These are phyloP conservation scores for Entomyzon cyanotis DNA, from an alignment of 2,113 vertebrate genomes.

Conservation along the genomic window DNA sequence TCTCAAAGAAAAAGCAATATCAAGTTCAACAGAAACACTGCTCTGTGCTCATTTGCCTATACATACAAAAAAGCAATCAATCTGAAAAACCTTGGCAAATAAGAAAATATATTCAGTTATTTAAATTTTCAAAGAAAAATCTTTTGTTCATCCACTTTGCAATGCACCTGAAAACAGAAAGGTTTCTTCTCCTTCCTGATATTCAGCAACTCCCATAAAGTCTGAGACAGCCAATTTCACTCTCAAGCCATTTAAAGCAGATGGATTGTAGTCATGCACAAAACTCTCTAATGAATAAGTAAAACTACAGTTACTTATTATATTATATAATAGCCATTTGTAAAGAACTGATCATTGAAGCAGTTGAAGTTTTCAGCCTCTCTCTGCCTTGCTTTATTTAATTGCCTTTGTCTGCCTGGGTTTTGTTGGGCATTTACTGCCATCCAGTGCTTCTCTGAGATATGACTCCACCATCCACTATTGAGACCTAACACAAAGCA, in stretches of 20 bases:
- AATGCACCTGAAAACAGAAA: slow-evolving; percentile 60
- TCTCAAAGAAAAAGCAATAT: slow-evolving; percentile 4
- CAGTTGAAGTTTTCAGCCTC: slow-evolving; percentile 37
- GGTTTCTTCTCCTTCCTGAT: slow-evolving; percentile 41
- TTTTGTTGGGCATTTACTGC: slow-evolving; percentile 56
- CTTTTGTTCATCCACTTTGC: slow-evolving; percentile 25
- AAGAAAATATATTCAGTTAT: slow-evolving; percentile 52
- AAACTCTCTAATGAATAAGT: slow-evolving; percentile 66
- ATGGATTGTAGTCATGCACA: slow-evolving; percentile 70
- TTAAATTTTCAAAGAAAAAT: slow-evolving; percentile 48
- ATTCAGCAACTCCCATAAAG: slow-evolving; percentile 44
- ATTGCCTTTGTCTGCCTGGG: slow-evolving; percentile 37
- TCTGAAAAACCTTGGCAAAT: slow-evolving; percentile 35
- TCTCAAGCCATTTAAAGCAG: slow-evolving; percentile 68
- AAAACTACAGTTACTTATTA: slow-evolving; percentile 70
- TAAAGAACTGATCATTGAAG: slow-evolving; percentile 66
- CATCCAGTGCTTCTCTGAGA: slow-evolving; percentile 51
- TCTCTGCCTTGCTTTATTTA: slow-evolving; percentile 19
- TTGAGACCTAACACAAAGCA: neutral
- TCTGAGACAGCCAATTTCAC: slow-evolving; percentile 70
- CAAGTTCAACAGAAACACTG: neutral
- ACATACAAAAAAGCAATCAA: slow-evolving; percentile 44
- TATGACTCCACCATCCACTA: neutral
- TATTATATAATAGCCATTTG: slow-evolving; percentile 72
- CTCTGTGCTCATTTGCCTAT: slow-evolving; percentile 40